phyloP scores from a whole-genome alignment of 92 coral and sea anemone species.

The Plumapathes pennacea region DNA sequence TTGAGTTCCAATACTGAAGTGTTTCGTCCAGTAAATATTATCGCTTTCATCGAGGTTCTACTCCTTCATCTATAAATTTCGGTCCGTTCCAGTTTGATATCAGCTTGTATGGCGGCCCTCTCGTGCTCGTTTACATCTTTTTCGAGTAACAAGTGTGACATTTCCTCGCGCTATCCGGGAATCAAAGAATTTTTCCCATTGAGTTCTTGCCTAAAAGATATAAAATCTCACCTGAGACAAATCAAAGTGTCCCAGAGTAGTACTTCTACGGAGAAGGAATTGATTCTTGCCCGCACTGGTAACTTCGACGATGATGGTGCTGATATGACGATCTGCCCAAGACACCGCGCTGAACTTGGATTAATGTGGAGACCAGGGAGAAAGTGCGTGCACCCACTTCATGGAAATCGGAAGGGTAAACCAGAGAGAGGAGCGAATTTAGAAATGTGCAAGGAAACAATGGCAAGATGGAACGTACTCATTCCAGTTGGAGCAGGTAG shows the following conservation, averaged over 20 bases:
- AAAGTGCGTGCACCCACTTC: constrained; percentile 13
- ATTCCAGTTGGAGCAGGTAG: no score
- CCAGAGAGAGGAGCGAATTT: constrained; percentile 1
- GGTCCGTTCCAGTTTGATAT: no score
- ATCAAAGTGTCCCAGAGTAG: constrained; percentile 17
- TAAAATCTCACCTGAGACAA: constrained; percentile 9
- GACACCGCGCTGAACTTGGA: constrained; percentile 21
- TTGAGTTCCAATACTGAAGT: no score
- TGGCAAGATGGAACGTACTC: no score
- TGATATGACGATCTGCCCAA: constrained; percentile 30
- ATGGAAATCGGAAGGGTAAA: constrained; percentile 8
- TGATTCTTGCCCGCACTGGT: constrained; percentile 29
- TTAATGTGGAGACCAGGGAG: constrained; percentile 4
- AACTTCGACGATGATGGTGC: constrained; percentile 12
- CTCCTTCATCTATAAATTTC: no score
- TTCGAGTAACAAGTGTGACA: constrained; percentile 5
- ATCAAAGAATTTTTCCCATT: constrained; percentile 8
- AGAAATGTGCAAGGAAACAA: constrained; percentile 1
- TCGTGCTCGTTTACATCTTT: constrained; percentile 6
- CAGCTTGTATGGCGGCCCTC: constrained; percentile 4
- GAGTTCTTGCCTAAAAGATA: constrained; percentile 17
- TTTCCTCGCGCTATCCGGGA: constrained; percentile 5
- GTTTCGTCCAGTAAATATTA: no score
- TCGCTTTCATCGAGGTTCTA: no score
- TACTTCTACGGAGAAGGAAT: constrained; percentile 9